Evolutionary conservation across 2,113 vertebrate species (phyloP), one percentile per base, ranked within the genome.

Genomic region (Micronycteris hirsuta): DNA sequence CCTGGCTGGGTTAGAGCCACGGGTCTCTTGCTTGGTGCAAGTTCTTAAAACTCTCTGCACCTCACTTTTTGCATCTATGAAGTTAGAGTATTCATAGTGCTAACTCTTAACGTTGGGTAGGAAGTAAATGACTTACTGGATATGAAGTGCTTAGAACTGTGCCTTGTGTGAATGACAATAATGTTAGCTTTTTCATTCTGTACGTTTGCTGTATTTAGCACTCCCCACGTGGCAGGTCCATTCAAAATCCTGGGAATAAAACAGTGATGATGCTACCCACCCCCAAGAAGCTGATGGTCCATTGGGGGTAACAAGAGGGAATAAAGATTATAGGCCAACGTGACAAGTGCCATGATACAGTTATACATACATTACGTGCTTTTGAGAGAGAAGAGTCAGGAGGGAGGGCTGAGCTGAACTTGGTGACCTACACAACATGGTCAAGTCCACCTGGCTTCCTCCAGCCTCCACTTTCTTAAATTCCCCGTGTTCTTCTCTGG

Each of bases 391-490:
- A 36, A 81, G 41, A 36, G 31, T 20, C 43, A 36, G 13, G 31
- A 70, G 28, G 24, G 38, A 19, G 2, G 45, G 8, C 86, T 17
- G 54, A 61, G 33, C 43, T 31, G 52, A 45, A 10, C 1, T 17
- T 10, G 26, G 52, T 9, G 31, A n/a, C 7, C 65, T 36, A 1
- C 38, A 24, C 4, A 11, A 8, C 47, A 13, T 38, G 15, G 38
- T n/a, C 2, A 24, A 33, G 68, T 28, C 15, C 56, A 22, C 8
- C 0, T 0, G 1, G 19, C 31, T 71, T 24, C 43, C 0, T 16
- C 31, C 20, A 7, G 9, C 36, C 68, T 11, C 7, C 10, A 13
- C 0, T 49, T 17, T 26, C 3, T 45, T n/a, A 24, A 31, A 47
- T 45, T 17, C 24, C 45, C 19, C 22, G 10, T 13, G 61, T 56